Percentiles rank a stretch among this genome's conserved stretches.
Evolutionary conservation across 2,888 invertebrate genomes (phyloP).

Genomic region (Cyclophora punctaria): DNA sequence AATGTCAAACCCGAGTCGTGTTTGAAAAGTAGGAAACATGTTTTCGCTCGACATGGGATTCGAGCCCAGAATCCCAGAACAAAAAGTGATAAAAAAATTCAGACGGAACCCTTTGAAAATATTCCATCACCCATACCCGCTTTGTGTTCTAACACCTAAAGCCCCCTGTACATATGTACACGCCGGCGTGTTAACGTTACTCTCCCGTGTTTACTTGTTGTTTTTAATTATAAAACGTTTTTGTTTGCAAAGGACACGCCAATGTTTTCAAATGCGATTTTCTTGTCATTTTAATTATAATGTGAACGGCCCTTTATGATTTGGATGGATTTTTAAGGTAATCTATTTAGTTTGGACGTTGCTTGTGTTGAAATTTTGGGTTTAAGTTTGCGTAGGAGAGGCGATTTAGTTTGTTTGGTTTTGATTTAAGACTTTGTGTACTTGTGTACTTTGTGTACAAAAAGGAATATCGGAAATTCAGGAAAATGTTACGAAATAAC

Average conservation of each 20-base stretch:
- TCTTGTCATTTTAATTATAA: slow-evolving; percentile 13
- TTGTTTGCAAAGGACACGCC: slow-evolving; percentile 13
- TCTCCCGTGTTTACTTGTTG: slow-evolving; percentile 13
- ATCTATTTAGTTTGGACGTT: background rate
- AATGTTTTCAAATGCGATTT: slow-evolving; percentile 10
- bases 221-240: slow-evolving; percentile 21
- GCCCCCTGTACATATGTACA: slow-evolving; percentile 13
- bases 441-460: too few species aligned
- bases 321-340: background rate
- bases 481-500: too few species aligned
- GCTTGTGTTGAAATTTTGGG: too few species aligned
- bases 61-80: too few species aligned
- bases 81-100: background rate
- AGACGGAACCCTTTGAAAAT: slow-evolving; percentile 2
- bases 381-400: too few species aligned
- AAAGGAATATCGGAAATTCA: too few species aligned
- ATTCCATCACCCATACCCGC: background rate
- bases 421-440: too few species aligned
- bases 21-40: too few species aligned
- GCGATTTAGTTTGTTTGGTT: too few species aligned
- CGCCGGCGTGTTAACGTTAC: slow-evolving; percentile 1
- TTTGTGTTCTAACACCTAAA: slow-evolving; percentile 6
- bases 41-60: too few species aligned
- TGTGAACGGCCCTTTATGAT: background rate
- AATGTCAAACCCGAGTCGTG: too few species aligned